A percentile compares a stretch with the other conserved stretches of the same genome.
These are phyloP conservation scores for Hydrolagus colliei DNA, from an alignment of 2,797 vertebrate species.

Conservation along the genomic window DNA sequence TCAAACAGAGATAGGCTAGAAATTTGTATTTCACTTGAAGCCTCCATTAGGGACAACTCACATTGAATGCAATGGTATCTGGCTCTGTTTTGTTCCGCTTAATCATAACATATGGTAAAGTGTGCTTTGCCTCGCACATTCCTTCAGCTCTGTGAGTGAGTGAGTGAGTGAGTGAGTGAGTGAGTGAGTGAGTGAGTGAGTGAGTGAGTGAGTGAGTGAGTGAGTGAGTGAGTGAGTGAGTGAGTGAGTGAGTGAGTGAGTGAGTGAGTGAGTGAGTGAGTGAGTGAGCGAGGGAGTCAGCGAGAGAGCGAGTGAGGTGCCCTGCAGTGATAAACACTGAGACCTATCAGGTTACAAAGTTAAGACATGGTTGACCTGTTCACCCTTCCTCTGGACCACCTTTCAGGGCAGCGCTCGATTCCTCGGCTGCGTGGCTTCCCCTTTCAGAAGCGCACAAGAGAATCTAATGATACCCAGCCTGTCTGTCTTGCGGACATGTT, in stretches of 20 bases:
- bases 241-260: too few species aligned
- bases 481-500: not conserved
- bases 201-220: too few species aligned
- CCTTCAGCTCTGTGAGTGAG: not conserved
- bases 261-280: too few species aligned
- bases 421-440: too few species aligned
- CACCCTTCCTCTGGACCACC: not conserved
- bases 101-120: not conserved
- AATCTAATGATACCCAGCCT: not conserved
- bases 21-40: not conserved
- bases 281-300: too few species aligned
- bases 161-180: not conserved
- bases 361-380: not conserved
- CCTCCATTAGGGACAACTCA: not conserved
- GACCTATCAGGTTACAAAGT: not conserved
- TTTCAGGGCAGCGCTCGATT: not conserved
- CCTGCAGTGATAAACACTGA: too few species aligned
- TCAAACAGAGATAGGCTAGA: not conserved
- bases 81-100: not conserved
- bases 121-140: not conserved
- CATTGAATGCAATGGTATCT: not conserved
- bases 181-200: too few species aligned
- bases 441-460: not conserved
- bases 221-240: too few species aligned
- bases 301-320: too few species aligned